A percentile compares a stretch with the other conserved stretches of the same genome.
These are phyloP conservation scores for Drosophila longiperda DNA, from an alignment of 2,888 invertebrate genomes.

Conservation along the genomic window DNA sequence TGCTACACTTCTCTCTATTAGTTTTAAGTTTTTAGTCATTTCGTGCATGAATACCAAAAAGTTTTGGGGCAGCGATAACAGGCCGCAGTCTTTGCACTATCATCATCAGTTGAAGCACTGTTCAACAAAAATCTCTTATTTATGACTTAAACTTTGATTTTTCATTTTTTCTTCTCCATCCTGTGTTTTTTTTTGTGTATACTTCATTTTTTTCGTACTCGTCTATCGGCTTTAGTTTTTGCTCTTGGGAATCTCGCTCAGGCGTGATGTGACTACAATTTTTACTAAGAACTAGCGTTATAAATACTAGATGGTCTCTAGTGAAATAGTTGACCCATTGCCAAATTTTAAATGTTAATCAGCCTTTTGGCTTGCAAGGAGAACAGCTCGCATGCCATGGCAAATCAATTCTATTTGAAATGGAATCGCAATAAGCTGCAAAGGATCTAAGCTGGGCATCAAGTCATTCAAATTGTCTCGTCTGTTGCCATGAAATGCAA, in stretches of 20 bases:
- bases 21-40: constrained; percentile 78
- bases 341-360: constrained; percentile 25
- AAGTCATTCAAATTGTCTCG: constrained; percentile 10
- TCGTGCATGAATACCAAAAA: constrained; percentile 77
- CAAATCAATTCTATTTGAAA: constrained; percentile 47
- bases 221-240: constrained; percentile 37
- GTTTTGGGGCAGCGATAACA: constrained; percentile 64
- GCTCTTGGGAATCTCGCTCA: constrained; percentile 17
- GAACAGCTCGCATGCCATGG: constrained; percentile 33
- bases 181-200: constrained; percentile 2
- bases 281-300: constrained; percentile 6
- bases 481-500: constrained; percentile 12
- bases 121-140: constrained; percentile 63
- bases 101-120: constrained; percentile 44
- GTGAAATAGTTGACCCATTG: constrained; percentile 17
- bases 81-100: constrained; percentile 69
- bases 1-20: constrained; percentile 75
- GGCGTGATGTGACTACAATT: constrained; percentile 51
- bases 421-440: constrained; percentile 34
- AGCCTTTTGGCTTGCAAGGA: constrained; percentile 26
- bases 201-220: constrained; percentile 1
- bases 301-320: constrained; percentile 24
- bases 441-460: not conserved
- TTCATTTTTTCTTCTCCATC: constrained; percentile 18
- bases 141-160: constrained; percentile 75